Conservation (phyloP, 2,113 vertebrate genomes). For the Regulus satrapa region DNA sequence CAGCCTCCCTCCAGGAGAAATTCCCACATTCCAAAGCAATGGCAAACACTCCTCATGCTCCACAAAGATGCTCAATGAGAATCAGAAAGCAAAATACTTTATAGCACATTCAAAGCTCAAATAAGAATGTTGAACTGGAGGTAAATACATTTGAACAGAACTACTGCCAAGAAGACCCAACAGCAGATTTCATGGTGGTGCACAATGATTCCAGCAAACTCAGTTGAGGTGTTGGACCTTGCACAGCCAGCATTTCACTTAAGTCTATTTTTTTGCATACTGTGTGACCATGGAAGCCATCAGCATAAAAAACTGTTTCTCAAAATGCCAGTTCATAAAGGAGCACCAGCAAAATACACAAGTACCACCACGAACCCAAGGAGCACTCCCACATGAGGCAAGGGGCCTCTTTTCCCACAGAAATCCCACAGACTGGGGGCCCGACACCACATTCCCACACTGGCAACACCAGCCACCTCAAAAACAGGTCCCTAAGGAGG, state of each 20-base stretch:
- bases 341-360: background rate
- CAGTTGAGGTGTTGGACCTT: background rate
- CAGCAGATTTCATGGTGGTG: background rate
- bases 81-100: background rate
- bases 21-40: fast-evolving
- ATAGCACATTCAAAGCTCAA: background rate
- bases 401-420: background rate
- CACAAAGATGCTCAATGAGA: background rate
- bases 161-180: background rate
- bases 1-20: background rate
- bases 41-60: background rate
- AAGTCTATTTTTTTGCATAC: background rate
- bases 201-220: background rate
- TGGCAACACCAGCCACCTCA: background rate
- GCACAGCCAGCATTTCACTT: background rate
- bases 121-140: background rate
- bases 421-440: background rate
- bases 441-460: fast-evolving
- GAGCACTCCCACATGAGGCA: background rate
- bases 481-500: background rate
- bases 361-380: background rate
- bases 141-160: background rate
- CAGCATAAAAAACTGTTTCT: background rate
- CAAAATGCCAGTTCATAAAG: background rate
- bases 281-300: background rate